phyloP scores from a whole-genome alignment of 2,888 invertebrate species.

The Philereme transversata region DNA sequence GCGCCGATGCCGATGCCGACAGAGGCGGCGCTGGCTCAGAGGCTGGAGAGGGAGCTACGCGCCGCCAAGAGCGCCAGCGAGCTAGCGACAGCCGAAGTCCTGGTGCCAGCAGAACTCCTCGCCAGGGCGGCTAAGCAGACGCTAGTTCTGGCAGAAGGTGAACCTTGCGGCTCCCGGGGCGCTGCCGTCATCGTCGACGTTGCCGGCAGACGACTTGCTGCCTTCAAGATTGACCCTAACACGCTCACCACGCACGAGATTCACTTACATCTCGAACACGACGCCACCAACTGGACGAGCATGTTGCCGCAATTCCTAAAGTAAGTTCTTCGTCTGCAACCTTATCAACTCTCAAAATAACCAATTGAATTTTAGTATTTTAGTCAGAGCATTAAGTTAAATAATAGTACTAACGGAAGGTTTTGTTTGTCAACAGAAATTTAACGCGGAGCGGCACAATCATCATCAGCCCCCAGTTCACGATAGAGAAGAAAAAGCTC shows the following conservation, averaged over 20 bases:
- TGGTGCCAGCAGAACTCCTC: constrained; percentile 92
- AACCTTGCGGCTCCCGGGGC: constrained; percentile 95
- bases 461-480: constrained; percentile 94
- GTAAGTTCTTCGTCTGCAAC: constrained; percentile 84
- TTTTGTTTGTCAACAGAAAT: constrained; percentile 84
- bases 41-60: constrained; percentile 90
- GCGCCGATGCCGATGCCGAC: constrained; percentile 81
- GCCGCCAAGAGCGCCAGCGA: constrained; percentile 91
- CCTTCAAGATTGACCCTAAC: constrained; percentile 93
- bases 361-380: not conserved
- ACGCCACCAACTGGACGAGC: constrained; percentile 93
- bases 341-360: not conserved
- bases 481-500: constrained; percentile 95
- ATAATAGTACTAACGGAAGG: constrained; percentile 40
- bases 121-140: constrained; percentile 91
- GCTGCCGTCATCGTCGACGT: constrained; percentile 94
- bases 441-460: constrained; percentile 93
- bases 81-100: constrained; percentile 92
- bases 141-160: constrained; percentile 92
- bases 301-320: constrained; percentile 95
- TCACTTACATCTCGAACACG: constrained; percentile 93
- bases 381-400: not conserved
- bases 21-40: constrained; percentile 88
- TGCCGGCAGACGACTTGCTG: constrained; percentile 90
- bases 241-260: constrained; percentile 96